phyloP scores from a whole-genome alignment of 2,797 vertebrate genomes.

The Sebastes jordani region DNA sequence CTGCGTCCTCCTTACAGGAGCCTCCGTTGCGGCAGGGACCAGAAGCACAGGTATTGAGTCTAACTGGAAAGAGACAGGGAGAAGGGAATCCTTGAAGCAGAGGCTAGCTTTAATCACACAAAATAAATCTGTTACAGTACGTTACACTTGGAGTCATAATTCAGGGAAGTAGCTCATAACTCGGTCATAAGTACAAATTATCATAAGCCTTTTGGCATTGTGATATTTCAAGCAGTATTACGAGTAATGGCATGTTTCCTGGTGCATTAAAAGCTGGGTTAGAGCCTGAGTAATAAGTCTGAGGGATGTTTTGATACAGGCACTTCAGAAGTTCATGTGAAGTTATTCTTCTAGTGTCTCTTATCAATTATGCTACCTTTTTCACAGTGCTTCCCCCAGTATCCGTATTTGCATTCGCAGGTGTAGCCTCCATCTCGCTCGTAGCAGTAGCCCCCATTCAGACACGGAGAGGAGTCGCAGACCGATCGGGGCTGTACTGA shows the following conservation, averaged over 20 bases:
- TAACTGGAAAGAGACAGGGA: slow-evolving; percentile 83
- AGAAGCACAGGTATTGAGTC: slow-evolving; percentile 90
- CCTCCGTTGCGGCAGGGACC: slow-evolving; percentile 95
- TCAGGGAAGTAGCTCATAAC: slow-evolving; percentile 50
- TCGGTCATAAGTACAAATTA: slow-evolving; percentile 53
- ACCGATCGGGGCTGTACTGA: slow-evolving; percentile 91
- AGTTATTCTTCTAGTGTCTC: not conserved
- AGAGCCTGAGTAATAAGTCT: slow-evolving; percentile 26
- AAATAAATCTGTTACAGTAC: slow-evolving; percentile 52
- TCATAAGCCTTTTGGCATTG: slow-evolving; percentile 55
- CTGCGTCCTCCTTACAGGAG: slow-evolving; percentile 90
- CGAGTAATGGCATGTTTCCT: slow-evolving; percentile 52
- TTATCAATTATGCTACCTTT: slow-evolving; percentile 84
- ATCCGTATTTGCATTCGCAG: slow-evolving; percentile 91
- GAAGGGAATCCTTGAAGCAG: slow-evolving; percentile 49
- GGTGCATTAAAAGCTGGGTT: slow-evolving; percentile 32
- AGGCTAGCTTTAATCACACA: slow-evolving; percentile 31
- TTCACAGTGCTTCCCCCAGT: slow-evolving; percentile 92
- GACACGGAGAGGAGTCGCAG: slow-evolving; percentile 96
- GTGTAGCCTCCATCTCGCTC: slow-evolving; percentile 89
- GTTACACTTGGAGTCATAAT: slow-evolving; percentile 37
- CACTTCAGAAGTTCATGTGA: not conserved
- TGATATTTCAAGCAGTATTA: slow-evolving; percentile 62
- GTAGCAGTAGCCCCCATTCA: slow-evolving; percentile 94
- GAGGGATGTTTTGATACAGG: slow-evolving; percentile 9